These are phyloP conservation scores for Phalera bucephala DNA, from an alignment of 2,888 invertebrate species.

Conservation along the genomic window DNA sequence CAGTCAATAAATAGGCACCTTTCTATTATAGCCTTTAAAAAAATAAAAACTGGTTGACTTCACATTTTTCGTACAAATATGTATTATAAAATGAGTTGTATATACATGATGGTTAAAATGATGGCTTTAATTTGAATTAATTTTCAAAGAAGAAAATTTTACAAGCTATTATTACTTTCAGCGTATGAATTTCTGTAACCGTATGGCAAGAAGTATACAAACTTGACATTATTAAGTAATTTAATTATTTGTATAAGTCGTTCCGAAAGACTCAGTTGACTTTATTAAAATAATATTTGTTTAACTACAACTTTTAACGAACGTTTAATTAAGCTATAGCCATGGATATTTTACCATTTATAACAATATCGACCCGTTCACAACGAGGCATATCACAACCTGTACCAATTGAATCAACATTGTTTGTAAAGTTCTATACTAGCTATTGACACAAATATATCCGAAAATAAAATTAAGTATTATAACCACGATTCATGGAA, in stretches of 20 bases:
- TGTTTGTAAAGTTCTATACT: constrained; percentile 83
- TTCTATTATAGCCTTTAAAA: constrained; percentile 21
- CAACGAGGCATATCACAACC: constrained; percentile 83
- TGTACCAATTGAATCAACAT: constrained; percentile 83
- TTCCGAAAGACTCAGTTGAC: constrained; percentile 73
- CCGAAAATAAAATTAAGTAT: constrained; percentile 80
- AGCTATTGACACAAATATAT: constrained; percentile 80
- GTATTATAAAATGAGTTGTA: constrained; percentile 37
- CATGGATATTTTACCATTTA: constrained; percentile 80
- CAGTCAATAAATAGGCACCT: constrained; percentile 37
- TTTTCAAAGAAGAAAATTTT: constrained; percentile 55
- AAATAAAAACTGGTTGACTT: constrained; percentile 24
- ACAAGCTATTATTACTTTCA: constrained; percentile 60
- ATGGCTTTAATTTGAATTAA: constrained; percentile 45
- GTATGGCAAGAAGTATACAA: constrained; percentile 69
- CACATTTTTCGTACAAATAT: constrained; percentile 28
- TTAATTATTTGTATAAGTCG: constrained; percentile 75
- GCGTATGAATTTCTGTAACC: constrained; percentile 58
- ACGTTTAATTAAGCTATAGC: constrained; percentile 81
- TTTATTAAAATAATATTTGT: constrained; percentile 78
- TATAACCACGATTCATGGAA: constrained; percentile 81
- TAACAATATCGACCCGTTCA: constrained; percentile 83
- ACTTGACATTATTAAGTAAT: constrained; percentile 63
- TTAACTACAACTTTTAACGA: constrained; percentile 80
- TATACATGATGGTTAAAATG: constrained; percentile 30